Conservation (phyloP, 2,113 vertebrate genomes). For the Athene cunicularia region DNA sequence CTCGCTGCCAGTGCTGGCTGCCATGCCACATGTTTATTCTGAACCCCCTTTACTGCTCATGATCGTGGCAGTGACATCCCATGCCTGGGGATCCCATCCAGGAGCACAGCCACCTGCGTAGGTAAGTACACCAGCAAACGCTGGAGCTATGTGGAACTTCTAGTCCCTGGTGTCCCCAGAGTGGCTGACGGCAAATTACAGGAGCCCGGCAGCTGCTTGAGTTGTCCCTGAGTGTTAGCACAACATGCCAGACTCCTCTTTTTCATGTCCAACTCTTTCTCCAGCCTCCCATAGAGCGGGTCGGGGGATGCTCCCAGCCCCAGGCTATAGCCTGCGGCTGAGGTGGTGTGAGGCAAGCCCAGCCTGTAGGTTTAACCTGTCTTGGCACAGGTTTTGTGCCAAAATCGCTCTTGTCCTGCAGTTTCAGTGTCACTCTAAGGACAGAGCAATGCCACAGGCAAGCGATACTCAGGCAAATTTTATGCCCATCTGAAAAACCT, state of each 20-base stretch:
- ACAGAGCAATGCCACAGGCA: background rate
- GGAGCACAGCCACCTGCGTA: accelerated
- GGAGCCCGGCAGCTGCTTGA: background rate
- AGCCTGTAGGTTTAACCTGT: background rate
- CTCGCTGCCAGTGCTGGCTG: accelerated
- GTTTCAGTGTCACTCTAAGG: background rate
- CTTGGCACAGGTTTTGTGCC: background rate
- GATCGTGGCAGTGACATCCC: background rate
- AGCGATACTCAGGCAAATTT: background rate
- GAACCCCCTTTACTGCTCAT: accelerated
- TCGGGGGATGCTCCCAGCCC: background rate
- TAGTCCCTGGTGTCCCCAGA: background rate
- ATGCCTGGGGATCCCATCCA: background rate
- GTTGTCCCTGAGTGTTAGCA: accelerated
- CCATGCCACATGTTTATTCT: accelerated
- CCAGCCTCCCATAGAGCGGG: accelerated
- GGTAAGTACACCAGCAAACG: background rate
- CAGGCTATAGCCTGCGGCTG: accelerated
- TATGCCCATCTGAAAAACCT: background rate
- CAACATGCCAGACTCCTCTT: background rate
- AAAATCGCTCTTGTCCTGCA: background rate
- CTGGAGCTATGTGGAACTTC: accelerated
- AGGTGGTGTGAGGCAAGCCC: background rate
- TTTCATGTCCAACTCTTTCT: background rate
- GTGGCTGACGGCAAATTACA: background rate